Evolutionary conservation across 2,797 vertebrate species (phyloP).

Genomic region (Botia almorhae): DNA sequence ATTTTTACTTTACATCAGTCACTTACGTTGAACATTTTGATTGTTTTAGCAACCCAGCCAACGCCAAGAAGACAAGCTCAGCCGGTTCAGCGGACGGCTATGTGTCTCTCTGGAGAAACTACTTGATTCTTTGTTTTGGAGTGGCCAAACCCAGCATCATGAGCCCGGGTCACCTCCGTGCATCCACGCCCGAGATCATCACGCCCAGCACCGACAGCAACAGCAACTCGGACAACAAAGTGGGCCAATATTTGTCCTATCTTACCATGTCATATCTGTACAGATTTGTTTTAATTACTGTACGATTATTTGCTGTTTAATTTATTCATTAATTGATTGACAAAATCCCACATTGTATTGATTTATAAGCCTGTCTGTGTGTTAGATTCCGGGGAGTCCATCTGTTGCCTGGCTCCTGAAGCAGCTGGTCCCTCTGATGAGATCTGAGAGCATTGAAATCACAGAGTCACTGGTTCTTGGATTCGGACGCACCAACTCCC

Average conservation of each 20-base stretch:
- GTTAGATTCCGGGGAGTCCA: slow-evolving; percentile 92
- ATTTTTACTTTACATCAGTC: background rate
- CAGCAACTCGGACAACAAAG: slow-evolving; percentile 91
- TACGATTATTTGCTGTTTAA: background rate
- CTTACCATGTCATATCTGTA: background rate
- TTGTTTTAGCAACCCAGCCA: slow-evolving; percentile 87
- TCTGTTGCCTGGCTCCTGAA: slow-evolving; percentile 94
- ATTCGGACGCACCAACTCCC: slow-evolving; percentile 95
- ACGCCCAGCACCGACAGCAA: slow-evolving; percentile 95
- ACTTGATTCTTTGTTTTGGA: slow-evolving; percentile 97
- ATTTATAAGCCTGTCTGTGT: background rate
- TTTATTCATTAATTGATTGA: background rate
- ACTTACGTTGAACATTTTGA: slow-evolving; percentile 8
- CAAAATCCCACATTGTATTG: background rate
- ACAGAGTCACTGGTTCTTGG: slow-evolving; percentile 96
- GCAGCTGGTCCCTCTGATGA: slow-evolving; percentile 96
- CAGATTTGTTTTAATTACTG: background rate
- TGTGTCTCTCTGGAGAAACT: slow-evolving; percentile 95
- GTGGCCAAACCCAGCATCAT: slow-evolving; percentile 99
- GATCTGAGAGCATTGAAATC: slow-evolving; percentile 97
- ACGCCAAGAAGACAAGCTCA: slow-evolving; percentile 94
- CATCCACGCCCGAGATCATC: slow-evolving; percentile 95
- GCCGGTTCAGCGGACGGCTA: slow-evolving; percentile 89
- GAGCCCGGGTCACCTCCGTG: slow-evolving; percentile 94
- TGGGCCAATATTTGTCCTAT: slow-evolving; percentile 42